Conservation (phyloP, 2,888 invertebrate species). For the Leptarthrus brevirostris region DNA sequence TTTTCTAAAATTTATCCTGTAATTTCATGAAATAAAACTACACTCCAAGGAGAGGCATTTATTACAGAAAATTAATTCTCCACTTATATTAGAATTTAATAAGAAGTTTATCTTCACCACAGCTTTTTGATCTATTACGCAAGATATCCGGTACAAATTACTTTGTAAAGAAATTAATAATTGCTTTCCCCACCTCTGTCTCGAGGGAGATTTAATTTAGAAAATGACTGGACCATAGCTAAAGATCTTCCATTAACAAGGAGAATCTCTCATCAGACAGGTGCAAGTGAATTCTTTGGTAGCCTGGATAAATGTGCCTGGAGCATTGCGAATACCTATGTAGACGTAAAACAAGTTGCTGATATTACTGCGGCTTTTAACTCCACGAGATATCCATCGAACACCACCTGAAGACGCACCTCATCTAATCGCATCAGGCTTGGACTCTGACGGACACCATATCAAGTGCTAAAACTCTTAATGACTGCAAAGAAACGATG, state of each 20-base stretch:
- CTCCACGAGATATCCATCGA: slow-evolving; percentile 4
- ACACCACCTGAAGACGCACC: slow-evolving; percentile 31
- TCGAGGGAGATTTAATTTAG: slow-evolving; percentile 17
- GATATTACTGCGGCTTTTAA: slow-evolving; percentile 1
- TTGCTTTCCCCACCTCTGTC: not conserved
- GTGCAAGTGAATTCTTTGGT: slow-evolving; percentile 7
- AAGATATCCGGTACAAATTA: not conserved
- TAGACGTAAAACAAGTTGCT: slow-evolving; percentile 22
- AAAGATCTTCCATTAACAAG: slow-evolving; percentile 23
- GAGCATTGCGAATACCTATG: slow-evolving; percentile 4
- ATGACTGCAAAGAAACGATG: slow-evolving; percentile 29
- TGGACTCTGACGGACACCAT: not conserved
- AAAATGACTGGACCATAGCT: slow-evolving; percentile 5
- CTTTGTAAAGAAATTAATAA: slow-evolving; percentile 18
- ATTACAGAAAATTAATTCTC: slow-evolving; percentile 37
- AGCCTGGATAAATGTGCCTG: slow-evolving; percentile 9
- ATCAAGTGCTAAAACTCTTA: slow-evolving; percentile 40
- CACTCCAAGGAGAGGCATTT: slow-evolving; percentile 19
- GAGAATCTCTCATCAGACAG: slow-evolving; percentile 22
- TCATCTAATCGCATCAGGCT: slow-evolving; percentile 34
- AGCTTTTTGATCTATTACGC: slow-evolving; percentile 9
- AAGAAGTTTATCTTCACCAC: slow-evolving; percentile 32
- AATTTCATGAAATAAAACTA: slow-evolving; percentile 1
- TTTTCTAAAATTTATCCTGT: too few relatives aligned
- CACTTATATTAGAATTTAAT: slow-evolving; percentile 36